These are phyloP conservation scores for Pantala flavescens DNA, from an alignment of 1,140 invertebrate species.

Conservation along the genomic window DNA sequence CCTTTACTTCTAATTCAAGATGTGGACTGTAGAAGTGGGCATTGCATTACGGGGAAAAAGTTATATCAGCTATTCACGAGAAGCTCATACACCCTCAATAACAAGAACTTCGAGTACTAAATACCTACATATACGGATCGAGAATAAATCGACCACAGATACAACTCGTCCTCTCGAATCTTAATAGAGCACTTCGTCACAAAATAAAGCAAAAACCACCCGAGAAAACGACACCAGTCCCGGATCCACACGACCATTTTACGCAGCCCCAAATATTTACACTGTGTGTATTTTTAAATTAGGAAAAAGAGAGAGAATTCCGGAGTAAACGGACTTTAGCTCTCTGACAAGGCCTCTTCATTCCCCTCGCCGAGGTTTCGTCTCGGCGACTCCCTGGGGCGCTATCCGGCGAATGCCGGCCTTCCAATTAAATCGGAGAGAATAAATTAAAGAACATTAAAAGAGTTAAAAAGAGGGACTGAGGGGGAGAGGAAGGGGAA, in stretches of 20 bases:
- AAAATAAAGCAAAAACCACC: too few species aligned
- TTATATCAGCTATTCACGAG: too few species aligned
- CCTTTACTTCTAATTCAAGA: too few species aligned
- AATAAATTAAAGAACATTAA: conserved; percentile 11
- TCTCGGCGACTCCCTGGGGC: neutral
- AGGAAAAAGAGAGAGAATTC: neutral
- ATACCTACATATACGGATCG: too few species aligned
- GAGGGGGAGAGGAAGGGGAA: neutral
- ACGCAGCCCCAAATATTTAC: neutral
- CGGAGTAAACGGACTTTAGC: neutral
- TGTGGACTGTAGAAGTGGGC: too few species aligned
- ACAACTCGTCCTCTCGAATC: too few species aligned
- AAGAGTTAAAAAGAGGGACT: conserved; percentile 6
- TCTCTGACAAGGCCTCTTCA: neutral
- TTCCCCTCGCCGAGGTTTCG: neutral
- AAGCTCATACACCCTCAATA: too few species aligned
- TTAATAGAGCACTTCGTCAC: too few species aligned
- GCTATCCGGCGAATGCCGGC: neutral
- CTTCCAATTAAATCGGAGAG: conserved; percentile 6
- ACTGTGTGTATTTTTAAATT: neutral
- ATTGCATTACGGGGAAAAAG: too few species aligned
- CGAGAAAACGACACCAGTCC: neutral
- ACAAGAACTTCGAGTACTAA: too few species aligned
- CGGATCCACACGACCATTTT: neutral
- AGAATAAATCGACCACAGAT: too few species aligned